Conservation (phyloP, 2,888 invertebrate genomes). For the Diploptera punctata region DNA sequence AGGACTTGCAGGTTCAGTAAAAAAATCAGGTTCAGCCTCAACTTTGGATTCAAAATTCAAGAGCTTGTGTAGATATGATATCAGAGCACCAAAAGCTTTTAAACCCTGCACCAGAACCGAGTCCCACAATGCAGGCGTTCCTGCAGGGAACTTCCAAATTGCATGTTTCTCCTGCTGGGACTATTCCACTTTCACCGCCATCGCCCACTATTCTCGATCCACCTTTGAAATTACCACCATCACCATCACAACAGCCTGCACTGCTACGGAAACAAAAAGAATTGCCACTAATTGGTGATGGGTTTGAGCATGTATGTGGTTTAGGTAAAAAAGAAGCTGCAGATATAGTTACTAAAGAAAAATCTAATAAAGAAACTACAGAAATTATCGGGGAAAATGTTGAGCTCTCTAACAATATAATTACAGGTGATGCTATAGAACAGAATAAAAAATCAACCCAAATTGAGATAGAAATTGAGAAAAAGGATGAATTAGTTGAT, state of each 20-base stretch:
- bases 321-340: too few relatives aligned
- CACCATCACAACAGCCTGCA: slow-evolving; percentile 35
- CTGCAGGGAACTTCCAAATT: slow-evolving; percentile 59
- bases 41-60: slow-evolving; percentile 85
- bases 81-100: slow-evolving; percentile 87
- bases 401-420: background rate
- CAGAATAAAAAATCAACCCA: background rate
- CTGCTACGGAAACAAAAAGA: slow-evolving; percentile 40
- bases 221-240: slow-evolving; percentile 43
- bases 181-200: slow-evolving; percentile 50
- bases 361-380: background rate
- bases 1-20: slow-evolving; percentile 69
- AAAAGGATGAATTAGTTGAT: background rate
- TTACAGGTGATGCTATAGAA: background rate
- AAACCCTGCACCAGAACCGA: slow-evolving; percentile 75
- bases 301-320: slow-evolving; percentile 49
- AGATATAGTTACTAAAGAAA: background rate
- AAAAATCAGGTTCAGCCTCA: slow-evolving; percentile 83
- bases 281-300: slow-evolving; percentile 44
- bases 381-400: background rate
- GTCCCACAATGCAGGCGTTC: slow-evolving; percentile 73
- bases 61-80: slow-evolving; percentile 83
- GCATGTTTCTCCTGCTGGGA: slow-evolving; percentile 41
- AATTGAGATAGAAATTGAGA: background rate
- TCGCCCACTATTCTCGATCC: slow-evolving; percentile 49